A percentile compares a stretch with the other conserved stretches of the same genome.
Conservation (phyloP, 2,113 vertebrate genomes). For the Coptodon bakossiorum region DNA sequence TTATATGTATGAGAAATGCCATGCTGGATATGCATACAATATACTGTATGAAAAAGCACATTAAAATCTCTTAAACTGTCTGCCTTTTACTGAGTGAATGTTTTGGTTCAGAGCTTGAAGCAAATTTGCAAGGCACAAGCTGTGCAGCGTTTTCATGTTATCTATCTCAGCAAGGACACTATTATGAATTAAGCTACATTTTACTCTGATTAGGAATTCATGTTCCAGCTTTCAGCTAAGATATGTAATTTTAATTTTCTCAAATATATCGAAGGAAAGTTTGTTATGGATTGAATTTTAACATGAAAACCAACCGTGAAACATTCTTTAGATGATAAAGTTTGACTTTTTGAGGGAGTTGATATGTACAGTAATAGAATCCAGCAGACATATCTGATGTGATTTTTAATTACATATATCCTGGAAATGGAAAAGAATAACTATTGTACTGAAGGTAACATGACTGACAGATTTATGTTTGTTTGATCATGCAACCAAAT, state of each 20-base stretch:
- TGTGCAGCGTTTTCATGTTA: constrained; percentile 23
- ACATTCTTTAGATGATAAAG: constrained; percentile 11
- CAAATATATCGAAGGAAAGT: constrained; percentile 21
- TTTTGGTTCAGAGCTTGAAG: constrained; percentile 19
- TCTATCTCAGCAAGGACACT: constrained; percentile 19
- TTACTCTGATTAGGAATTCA: constrained; percentile 41
- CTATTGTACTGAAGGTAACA: background rate
- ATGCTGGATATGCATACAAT: constrained; percentile 72
- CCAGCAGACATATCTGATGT: background rate
- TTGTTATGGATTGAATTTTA: constrained; percentile 18
- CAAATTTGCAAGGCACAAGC: constrained; percentile 2
- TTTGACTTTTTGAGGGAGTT: background rate
- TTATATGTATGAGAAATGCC: constrained; percentile 71
- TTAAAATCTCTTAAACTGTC: constrained; percentile 73
- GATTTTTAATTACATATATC: constrained; percentile 11
- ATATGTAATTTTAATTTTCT: constrained; percentile 53
- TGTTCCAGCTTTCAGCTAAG: constrained; percentile 26
- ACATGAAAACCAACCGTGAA: constrained; percentile 26
- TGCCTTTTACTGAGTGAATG: constrained; percentile 46
- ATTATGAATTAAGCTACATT: constrained; percentile 36
- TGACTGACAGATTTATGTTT: constrained; percentile 11
- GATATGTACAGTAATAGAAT: constrained; percentile 8
- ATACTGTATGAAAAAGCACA: constrained; percentile 73
- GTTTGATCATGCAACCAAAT: constrained; percentile 7
- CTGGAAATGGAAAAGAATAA: constrained; percentile 1